phyloP scores from a whole-genome alignment of 2,113 vertebrate species.

The Bubo bubo region DNA sequence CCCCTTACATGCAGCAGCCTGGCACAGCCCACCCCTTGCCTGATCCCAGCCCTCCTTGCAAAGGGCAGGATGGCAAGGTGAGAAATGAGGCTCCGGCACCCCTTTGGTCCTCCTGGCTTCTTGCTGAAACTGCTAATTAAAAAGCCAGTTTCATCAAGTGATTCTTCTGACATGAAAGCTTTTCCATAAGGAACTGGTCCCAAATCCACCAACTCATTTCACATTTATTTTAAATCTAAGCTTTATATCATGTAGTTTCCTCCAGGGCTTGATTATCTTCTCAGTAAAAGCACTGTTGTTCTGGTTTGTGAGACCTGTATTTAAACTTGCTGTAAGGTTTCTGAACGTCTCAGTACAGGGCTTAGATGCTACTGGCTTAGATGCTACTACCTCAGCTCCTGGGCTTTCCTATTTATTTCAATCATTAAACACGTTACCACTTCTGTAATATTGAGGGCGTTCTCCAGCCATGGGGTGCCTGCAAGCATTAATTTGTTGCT shows the following conservation, averaged over 20 bases:
- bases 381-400: not conserved
- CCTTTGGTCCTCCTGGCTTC: not conserved
- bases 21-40: not conserved
- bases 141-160: not conserved
- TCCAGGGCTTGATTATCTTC: constrained; percentile 41
- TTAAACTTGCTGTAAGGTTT: not conserved
- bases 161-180: not conserved
- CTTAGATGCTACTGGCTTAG: not conserved
- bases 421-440: not conserved
- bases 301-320: constrained; percentile 15
- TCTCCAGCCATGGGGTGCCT: not conserved
- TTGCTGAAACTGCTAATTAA: not conserved
- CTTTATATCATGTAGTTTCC: not conserved
- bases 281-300: constrained; percentile 15
- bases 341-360: not conserved
- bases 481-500: not conserved
- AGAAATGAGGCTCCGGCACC: not conserved
- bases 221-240: constrained; percentile 51
- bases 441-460: not conserved
- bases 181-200: constrained; percentile 35
- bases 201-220: constrained; percentile 26
- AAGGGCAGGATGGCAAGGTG: not conserved
- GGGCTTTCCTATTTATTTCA: not conserved
- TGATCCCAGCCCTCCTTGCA: not conserved
- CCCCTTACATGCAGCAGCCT: not conserved